Base-by-base conservation (phyloP, 2,113 vertebrate genomes). In the Sigmodon hispidus region DNA sequence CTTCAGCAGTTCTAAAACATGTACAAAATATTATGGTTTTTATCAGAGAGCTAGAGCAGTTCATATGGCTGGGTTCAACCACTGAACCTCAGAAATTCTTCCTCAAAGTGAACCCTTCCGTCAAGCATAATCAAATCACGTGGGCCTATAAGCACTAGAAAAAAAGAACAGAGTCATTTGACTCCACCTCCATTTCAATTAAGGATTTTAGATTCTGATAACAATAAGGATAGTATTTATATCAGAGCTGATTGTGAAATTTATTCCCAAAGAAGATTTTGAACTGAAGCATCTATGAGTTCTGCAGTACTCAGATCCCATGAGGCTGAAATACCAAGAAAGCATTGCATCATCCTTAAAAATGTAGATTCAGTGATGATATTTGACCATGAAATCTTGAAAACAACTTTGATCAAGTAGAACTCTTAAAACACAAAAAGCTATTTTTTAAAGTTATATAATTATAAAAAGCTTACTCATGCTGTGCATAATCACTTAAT, bases 401-500 rank as follows among this genome's bases (percentile, higher is more conserved):
- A 76, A 96, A 81, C 61, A 94, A 87, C 90, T 96, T 91, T 90
- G 83, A 98, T 97, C 92, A 89, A 93, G 50, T 50, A 81, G 72
- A n/a, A 87, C 5, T 50, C 94, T 94, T 94, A 40, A 91, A 89
- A 69, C 48, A 72, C 83, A 96, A 98, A 97, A 94, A 85, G 87
- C 29, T 87, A 61, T 85, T 96, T 93, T 84, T 52, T 24, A 95
- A 96, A 94, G 10, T 4, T 0, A 16, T 93, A 26, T 95, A 83
- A 96, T 97, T 98, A 97, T 90, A 94, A 97, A 97, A 96, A 73
- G n/a, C 1, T 95, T 89, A 89, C 88, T 96, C 96, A 87, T 97
- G 88, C 91, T 96, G 96, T 94, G 97, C 89, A 40, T 96, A 96
- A 98, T 91, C 92, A 87, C 90, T 87, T 97, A 94, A 97, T 96